phyloP scores from a whole-genome alignment of 2,113 vertebrate species.

The Dryoscopus gambensis region DNA sequence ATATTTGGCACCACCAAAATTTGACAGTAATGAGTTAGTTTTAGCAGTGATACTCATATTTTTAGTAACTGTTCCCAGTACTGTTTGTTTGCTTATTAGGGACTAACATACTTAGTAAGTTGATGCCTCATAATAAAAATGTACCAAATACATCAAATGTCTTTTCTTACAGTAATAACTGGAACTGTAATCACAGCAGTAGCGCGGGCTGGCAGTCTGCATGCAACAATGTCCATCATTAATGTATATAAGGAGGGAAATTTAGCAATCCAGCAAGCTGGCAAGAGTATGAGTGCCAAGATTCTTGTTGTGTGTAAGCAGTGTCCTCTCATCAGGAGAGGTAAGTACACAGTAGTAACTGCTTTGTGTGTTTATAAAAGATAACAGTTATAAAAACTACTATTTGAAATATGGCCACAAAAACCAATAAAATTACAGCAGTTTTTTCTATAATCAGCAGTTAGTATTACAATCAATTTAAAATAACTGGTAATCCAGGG shows the following conservation, averaged over 20 bases:
- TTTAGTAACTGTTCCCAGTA: not conserved
- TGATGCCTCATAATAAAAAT: not conserved
- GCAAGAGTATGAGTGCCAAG: constrained; percentile 95
- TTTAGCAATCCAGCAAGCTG: constrained; percentile 92
- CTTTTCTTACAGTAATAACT: constrained; percentile 79
- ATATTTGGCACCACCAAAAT: not conserved
- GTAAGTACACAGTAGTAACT: constrained; percentile 69
- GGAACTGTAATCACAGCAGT: constrained; percentile 87
- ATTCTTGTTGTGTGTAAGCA: constrained; percentile 90
- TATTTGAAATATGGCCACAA: not conserved
- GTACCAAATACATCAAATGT: not conserved
- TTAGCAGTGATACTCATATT: not conserved
- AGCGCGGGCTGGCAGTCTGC: constrained; percentile 81
- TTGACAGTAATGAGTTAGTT: not conserved
- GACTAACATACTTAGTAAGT: not conserved
- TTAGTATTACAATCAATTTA: not conserved
- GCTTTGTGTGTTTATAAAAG: not conserved
- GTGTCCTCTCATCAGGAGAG: constrained; percentile 91
- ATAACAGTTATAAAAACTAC: not conserved
- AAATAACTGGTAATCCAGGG: not conserved
- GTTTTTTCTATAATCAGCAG: not conserved
- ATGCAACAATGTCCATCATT: constrained; percentile 90
- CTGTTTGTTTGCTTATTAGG: not conserved
- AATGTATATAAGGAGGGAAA: constrained; percentile 93
- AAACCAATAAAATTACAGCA: not conserved